Conservation (phyloP, 2,888 invertebrate genomes). For the Amiota mariae region DNA sequence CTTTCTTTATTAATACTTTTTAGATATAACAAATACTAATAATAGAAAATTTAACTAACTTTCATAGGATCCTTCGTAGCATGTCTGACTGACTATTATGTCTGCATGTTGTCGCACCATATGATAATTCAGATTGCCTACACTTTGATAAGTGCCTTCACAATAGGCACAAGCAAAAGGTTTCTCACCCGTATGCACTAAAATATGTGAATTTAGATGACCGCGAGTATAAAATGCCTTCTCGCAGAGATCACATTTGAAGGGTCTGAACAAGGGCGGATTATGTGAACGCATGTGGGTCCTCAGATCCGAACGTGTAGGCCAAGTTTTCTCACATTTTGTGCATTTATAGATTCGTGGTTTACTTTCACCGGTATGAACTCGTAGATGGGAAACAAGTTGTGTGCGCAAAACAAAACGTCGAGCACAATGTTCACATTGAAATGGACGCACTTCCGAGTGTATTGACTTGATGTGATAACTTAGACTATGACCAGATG, state of each 20-base stretch:
- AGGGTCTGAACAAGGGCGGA: constrained; percentile 60
- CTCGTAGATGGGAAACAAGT: constrained; percentile 61
- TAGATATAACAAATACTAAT: constrained; percentile 9
- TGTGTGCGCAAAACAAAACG: constrained; percentile 65
- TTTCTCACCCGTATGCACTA: constrained; percentile 70
- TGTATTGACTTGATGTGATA: constrained; percentile 65
- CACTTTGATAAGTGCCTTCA: constrained; percentile 61
- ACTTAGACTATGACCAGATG: constrained; percentile 64
- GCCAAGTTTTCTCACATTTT: constrained; percentile 64
- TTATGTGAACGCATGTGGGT: constrained; percentile 67
- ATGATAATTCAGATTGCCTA: constrained; percentile 68
- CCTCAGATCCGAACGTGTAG: constrained; percentile 65
- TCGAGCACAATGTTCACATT: constrained; percentile 57
- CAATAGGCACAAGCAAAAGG: constrained; percentile 64
- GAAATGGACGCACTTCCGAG: constrained; percentile 61
- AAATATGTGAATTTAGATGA: constrained; percentile 61
- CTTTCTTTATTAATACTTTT: constrained; percentile 20
- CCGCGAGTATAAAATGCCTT: constrained; percentile 67
- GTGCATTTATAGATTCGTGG: constrained; percentile 61
- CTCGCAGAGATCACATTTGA: constrained; percentile 59
- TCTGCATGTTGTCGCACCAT: constrained; percentile 54
- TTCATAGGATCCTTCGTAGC: constrained; percentile 6
- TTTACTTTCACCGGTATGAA: constrained; percentile 64
- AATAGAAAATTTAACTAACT: neutral
- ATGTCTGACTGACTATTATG: constrained; percentile 32